Base-by-base conservation (phyloP, 2,888 invertebrate species). In the Brachypalpus laphriformis region DNA sequence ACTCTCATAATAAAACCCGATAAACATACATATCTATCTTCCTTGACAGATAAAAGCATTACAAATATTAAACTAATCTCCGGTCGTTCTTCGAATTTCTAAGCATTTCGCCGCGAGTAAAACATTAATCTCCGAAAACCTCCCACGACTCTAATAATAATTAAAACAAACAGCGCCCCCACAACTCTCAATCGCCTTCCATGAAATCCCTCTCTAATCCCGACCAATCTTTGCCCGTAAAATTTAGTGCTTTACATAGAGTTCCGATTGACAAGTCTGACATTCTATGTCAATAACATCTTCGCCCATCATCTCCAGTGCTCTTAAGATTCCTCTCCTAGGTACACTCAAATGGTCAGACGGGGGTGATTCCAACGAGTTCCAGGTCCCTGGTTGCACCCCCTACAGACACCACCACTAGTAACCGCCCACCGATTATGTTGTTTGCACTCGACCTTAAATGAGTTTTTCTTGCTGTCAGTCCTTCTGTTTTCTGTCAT, bases 401-500 rank as follows among this genome's bases (percentile, higher is more conserved):
- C 65, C 65, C 18, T n/a, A 9, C 28, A 11, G 20, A 22, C 18
- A 0, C n/a, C 37, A 59, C 7, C 25, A 8, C 25, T n/a, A 25
- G 4, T 16, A 18, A 3, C 34, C 71, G 11, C 40, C 42, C 42
- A 14, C 42, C 22, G 42, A 31, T 74, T 54, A 49, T 31, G 11
- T 42, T 63, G 42, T 63, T 82, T 76, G 57, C 71, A 51, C 51
- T 82, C 70, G 59, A 59, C 76, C 63, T 82, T 65, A 56, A 63
- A 63, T 63, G 70, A 75, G 47, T 75, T 72, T 61, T 40, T 40
- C 14, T 40, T 68, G 66, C 22, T 66, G 51, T 34, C 61, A 54
- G 42, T 42, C 63, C 37, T 51, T 20, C 20, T 47, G 47, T 42
- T 37, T 37, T 22, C 16, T 9, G n/a, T 34, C 42, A 49, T 7